Evolutionary conservation across 1,140 invertebrate genomes (phyloP), one percentile per base, ranked within the genome.

Genomic region (Drosophila saltans): DNA sequence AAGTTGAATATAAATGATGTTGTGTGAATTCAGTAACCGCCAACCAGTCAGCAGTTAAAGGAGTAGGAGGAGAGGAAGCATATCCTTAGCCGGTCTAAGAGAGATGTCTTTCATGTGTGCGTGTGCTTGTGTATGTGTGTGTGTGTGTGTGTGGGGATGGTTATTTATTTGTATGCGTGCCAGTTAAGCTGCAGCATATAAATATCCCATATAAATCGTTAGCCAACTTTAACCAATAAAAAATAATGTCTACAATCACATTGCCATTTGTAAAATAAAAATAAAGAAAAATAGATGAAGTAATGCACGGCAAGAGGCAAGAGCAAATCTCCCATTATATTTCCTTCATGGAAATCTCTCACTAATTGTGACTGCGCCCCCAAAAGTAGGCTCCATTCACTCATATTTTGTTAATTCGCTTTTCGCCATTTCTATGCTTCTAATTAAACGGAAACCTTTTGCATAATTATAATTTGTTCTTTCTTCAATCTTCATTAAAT

Each of bases 1-100:
- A 89, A 89, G 78, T 84, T 89, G 84, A 89, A 89, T 89, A 89
- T 89, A 89, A 89, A 89, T 89, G 85, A 89, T 89, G 84, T 84
- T 89, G 81, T 84, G 84, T 80, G 77, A 84, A 80, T 68, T 66
- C 82, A 64, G 74, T 62, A 67, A 43, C 45, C 58, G 70, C 45
- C 45, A 73, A 61, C 70, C 76, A 66, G 70, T 52, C 40, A 39
- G 40, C 39, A 63, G 67, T 65, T 64, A 67, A 66, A 56, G 41
- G 68, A 43, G 24, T 11, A 33, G 48, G 52, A 55, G 69, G 62
- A 69, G 52, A 68, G 63, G 52, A 55, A 60, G 43, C 66, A 41
- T 26, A 26, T 52, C 45, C 45, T 52, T 52, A 39, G 66, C 67
- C 60, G 63, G 56, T 48, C 73, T 67, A 72, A 89, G 55, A 73